phyloP scores from a whole-genome alignment of 2,113 vertebrate genomes.

The Hepsetus odoe region DNA sequence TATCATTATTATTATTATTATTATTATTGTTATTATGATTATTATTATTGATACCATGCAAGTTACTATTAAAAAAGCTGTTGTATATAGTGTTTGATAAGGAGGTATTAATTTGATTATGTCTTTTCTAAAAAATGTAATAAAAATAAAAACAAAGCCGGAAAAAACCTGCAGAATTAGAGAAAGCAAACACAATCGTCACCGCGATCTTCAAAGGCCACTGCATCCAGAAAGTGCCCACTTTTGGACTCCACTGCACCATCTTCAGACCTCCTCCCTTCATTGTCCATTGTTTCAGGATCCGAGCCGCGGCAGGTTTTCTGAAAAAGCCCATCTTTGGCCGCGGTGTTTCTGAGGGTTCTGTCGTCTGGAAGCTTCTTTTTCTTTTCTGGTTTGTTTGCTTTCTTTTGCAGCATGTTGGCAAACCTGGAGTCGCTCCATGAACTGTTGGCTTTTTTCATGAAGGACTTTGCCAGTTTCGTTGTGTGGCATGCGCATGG shows the following conservation, averaged over 20 bases:
- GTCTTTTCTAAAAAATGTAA: constrained; percentile 97
- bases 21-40: constrained; percentile 73
- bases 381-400: constrained; percentile 65
- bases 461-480: constrained; percentile 79
- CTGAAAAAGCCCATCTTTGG: constrained; percentile 41
- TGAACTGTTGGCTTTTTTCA: constrained; percentile 62
- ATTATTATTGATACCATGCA: constrained; percentile 67
- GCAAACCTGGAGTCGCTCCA: constrained; percentile 69
- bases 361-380: constrained; percentile 8
- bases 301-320: constrained; percentile 56
- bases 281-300: constrained; percentile 63
- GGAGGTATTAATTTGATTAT: constrained; percentile 99
- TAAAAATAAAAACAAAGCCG: constrained; percentile 8
- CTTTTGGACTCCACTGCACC: constrained; percentile 76
- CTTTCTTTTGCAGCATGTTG: constrained; percentile 77
- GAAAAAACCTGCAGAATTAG: constrained; percentile 75
- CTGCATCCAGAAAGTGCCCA: constrained; percentile 75
- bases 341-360: constrained; percentile 5
- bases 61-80: constrained; percentile 81
- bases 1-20: constrained; percentile 66
- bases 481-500: constrained; percentile 76
- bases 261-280: constrained; percentile 65
- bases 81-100: constrained; percentile 99
- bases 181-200: constrained; percentile 69
- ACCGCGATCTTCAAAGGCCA: constrained; percentile 70